phyloP scores from a whole-genome alignment of 2,888 invertebrate species.

The Calliopum simillimum region DNA sequence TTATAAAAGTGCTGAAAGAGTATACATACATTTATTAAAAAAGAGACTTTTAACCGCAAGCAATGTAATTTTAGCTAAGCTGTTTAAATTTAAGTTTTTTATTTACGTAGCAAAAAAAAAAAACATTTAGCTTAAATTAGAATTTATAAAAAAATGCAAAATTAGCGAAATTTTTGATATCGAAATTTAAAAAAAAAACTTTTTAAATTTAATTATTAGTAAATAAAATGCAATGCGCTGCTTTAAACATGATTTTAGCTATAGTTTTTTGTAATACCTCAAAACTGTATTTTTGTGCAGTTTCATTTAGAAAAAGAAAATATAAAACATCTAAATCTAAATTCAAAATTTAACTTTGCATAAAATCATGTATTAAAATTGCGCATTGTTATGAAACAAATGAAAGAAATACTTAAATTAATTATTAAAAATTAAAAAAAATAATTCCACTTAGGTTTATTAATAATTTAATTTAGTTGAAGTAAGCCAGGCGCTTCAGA shows the following conservation, averaged over 20 bases:
- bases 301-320: neutral
- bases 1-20: neutral
- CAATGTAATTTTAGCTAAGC: conserved; percentile 41
- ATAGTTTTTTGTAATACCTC: neutral
- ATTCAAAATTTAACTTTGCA: neutral
- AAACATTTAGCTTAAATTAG: neutral
- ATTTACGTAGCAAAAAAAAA: conserved; percentile 12
- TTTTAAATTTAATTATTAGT: neutral
- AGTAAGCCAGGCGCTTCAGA: conserved; percentile 29
- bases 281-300: neutral
- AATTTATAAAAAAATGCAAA: neutral
- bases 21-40: too few species aligned
- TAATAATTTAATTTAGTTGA: conserved; percentile 7
- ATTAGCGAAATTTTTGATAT: too few species aligned
- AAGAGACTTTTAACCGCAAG: conserved; percentile 28
- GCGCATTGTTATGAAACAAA: conserved; percentile 53
- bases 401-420: conserved; percentile 13
- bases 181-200: neutral
- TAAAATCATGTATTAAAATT: conserved; percentile 58
- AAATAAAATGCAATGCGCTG: conserved; percentile 26
- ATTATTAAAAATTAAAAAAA: conserved; percentile 15
- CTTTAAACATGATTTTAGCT: conserved; percentile 26
- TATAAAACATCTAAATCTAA: neutral
- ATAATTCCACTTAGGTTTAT: too few species aligned
- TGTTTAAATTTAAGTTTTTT: conserved; percentile 30